Percentiles rank a stretch among this genome's conserved stretches.
Evolutionary conservation across 2,797 vertebrate genomes (phyloP).

Genomic region (Argya squamiceps): DNA sequence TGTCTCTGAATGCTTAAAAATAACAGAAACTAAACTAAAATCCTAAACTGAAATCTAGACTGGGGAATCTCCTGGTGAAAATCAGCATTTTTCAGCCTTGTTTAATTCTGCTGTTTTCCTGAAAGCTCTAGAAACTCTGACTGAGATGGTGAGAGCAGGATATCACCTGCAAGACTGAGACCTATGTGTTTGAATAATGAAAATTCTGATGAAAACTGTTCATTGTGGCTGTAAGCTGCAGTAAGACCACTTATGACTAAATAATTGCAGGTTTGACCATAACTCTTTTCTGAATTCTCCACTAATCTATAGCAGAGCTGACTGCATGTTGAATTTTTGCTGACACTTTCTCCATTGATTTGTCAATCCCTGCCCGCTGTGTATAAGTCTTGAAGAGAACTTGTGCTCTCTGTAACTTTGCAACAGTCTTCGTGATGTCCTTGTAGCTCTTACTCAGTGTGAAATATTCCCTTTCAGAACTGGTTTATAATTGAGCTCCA

Average conservation of each 20-base stretch:
- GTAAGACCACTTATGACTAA: neutral
- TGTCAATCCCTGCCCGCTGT: neutral
- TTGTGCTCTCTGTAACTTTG: neutral
- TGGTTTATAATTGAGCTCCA: neutral
- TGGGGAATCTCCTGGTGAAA: neutral
- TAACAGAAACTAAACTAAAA: neutral
- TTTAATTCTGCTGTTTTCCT: neutral
- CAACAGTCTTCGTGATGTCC: rapidly evolving
- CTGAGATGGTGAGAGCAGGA: neutral
- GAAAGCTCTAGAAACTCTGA: neutral
- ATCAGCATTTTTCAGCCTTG: neutral
- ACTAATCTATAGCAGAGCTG: neutral
- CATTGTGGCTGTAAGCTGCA: neutral
- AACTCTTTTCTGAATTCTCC: neutral
- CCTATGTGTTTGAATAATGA: neutral
- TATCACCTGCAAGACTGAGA: neutral
- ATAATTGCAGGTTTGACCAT: neutral
- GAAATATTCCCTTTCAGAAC: neutral
- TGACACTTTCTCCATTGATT: neutral
- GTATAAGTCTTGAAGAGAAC: neutral
- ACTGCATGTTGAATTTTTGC: neutral
- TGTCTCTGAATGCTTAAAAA: neutral
- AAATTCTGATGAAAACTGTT: neutral
- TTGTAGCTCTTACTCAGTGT: neutral
- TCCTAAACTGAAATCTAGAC: neutral